Evolutionary conservation across 2,113 vertebrate species (phyloP).

Genomic region (Ptychochromis oligacanthus): DNA sequence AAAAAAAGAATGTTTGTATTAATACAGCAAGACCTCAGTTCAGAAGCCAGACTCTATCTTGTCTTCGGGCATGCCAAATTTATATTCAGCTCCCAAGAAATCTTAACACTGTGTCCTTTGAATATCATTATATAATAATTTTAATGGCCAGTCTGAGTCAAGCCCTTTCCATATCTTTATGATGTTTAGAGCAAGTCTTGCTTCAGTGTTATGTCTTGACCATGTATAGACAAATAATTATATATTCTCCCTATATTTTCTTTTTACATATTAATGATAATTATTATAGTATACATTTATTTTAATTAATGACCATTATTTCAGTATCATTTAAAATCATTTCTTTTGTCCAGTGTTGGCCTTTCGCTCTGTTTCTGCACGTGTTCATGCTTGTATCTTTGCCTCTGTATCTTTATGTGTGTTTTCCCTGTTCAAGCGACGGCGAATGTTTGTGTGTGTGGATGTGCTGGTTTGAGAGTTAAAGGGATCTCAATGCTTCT

Average conservation of each 20-base stretch:
- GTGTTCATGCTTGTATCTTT: background rate
- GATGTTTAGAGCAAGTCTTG: background rate
- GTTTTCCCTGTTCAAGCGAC: background rate
- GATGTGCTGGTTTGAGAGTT: conserved; percentile 33
- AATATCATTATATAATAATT: background rate
- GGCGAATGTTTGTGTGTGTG: conserved; percentile 17
- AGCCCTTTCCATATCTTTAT: background rate
- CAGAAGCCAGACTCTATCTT: background rate
- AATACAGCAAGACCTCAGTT: background rate
- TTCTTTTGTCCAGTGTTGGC: background rate
- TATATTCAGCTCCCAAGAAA: background rate
- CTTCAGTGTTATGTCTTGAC: background rate
- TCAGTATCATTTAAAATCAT: background rate
- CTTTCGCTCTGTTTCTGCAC: conserved; percentile 7
- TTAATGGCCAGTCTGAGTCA: background rate
- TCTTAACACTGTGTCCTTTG: background rate
- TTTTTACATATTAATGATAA: background rate
- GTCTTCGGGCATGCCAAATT: background rate
- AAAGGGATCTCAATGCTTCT: conserved; percentile 56
- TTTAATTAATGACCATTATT: background rate
- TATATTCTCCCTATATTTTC: background rate
- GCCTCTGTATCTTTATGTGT: conserved; percentile 4
- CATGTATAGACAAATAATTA: background rate
- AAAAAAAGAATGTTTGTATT: background rate
- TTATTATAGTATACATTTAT: background rate